phyloP scores from a whole-genome alignment of 2,888 invertebrate genomes.

The Asteroscopus sphinx region DNA sequence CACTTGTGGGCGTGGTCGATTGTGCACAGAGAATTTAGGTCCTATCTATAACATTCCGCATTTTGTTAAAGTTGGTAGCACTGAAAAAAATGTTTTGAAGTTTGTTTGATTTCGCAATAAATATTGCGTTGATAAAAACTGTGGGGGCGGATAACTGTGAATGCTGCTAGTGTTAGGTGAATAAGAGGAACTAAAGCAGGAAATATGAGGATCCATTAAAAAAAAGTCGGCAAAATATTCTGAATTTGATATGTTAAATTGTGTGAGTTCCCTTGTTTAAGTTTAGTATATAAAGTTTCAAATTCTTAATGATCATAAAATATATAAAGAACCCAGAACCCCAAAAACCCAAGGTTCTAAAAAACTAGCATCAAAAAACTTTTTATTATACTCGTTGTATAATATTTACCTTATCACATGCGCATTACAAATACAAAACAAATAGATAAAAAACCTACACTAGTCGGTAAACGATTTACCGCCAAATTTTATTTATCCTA shows the following conservation, averaged over 20 bases:
- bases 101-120: conserved; percentile 56
- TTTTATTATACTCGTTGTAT: conserved; percentile 36
- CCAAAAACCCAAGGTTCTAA: neutral
- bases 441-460: conserved; percentile 44
- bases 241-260: too few relatives aligned
- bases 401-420: conserved; percentile 55
- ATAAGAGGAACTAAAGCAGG: conserved; percentile 30
- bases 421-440: conserved; percentile 39
- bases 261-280: too few relatives aligned
- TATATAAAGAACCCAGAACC: too few relatives aligned
- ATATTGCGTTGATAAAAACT: conserved; percentile 55
- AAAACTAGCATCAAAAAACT: neutral
- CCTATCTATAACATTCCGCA: conserved; percentile 71
- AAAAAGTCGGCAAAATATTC: neutral
- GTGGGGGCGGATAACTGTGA: conserved; percentile 54
- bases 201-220: conserved; percentile 2
- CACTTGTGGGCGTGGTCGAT: conserved; percentile 84
- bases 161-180: conserved; percentile 20
- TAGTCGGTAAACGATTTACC: conserved; percentile 48
- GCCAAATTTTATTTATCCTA: conserved; percentile 40
- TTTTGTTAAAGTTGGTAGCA: conserved; percentile 29
- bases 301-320: neutral
- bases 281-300: neutral
- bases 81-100: conserved; percentile 49
- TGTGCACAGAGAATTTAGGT: conserved; percentile 73